A percentile compares a stretch with the other conserved stretches of the same genome.
Evolutionary conservation across 2,113 vertebrate genomes (phyloP).

Genomic region (human (Homo sapiens)): GRCh38 chr2:20290001-20290500

Average conservation of each 20-base stretch:
- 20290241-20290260: background rate
- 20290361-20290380: background rate
- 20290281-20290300: background rate
- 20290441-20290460: background rate
- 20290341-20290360: background rate
- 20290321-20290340: background rate
- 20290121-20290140: background rate
- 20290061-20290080: background rate
- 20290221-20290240: background rate
- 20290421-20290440: background rate
- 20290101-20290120: background rate
- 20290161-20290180: background rate
- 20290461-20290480: background rate
- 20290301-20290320: background rate
- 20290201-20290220: background rate
- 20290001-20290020: background rate
- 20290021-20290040: slow-evolving; percentile 19
- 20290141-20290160: background rate
- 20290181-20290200: background rate
- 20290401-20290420: background rate
- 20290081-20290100: background rate
- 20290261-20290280: background rate
- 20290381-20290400: background rate
- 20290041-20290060: background rate
- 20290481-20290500: background rate